Base-by-base conservation (phyloP, 2,797 vertebrate species). In the Cyprinodon diabolis region DNA sequence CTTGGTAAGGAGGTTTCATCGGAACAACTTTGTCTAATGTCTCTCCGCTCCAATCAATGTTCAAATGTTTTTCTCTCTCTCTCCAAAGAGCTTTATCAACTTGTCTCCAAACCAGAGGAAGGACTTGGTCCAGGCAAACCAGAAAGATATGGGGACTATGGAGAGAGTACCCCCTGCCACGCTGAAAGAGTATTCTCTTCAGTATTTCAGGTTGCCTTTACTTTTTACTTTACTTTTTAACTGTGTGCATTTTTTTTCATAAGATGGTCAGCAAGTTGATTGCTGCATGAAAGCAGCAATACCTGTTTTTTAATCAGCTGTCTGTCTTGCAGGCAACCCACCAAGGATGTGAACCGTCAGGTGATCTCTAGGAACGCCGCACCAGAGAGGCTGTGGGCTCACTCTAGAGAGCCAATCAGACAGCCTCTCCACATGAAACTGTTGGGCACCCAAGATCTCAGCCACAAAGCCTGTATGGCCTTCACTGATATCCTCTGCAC, bases 401-500 rank as follows among this genome's bases (percentile, higher is more conserved):
- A 95, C 79, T 97, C 96, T 12, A 90, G 94, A 35, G 98, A 99
- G 82, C 98, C 98, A 0, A 89, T 99, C 81, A 95, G 95, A 77
- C 97, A 97, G 89, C 96, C 98, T 0, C 90, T 99, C 55, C 95
- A 99, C 76, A 95, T 94, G 86, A 94, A 83, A 19, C 93, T 96
- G 0, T 86, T 92, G 3, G 90, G 92, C 56, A 94, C 94, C 25
- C 17, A 94, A 0, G 96, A 97, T 30, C 89, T 98, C 76, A 94
- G 94, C 81, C 96, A 97, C 52, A 84, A 90, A 43, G 96, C 97
- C 74, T 98, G 96, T 79, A 95, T 96, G 86, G 94, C 95, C 75
- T 99, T 99, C 89, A 96, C 84, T 51, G 96, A 99, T 99, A 99
- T 99, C 98, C 97, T 98, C 91, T 79, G 58, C 67, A 67, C 43